Evolutionary conservation across 2,888 invertebrate species (phyloP).

Genomic region (Megalurothrips usitatus): DNA sequence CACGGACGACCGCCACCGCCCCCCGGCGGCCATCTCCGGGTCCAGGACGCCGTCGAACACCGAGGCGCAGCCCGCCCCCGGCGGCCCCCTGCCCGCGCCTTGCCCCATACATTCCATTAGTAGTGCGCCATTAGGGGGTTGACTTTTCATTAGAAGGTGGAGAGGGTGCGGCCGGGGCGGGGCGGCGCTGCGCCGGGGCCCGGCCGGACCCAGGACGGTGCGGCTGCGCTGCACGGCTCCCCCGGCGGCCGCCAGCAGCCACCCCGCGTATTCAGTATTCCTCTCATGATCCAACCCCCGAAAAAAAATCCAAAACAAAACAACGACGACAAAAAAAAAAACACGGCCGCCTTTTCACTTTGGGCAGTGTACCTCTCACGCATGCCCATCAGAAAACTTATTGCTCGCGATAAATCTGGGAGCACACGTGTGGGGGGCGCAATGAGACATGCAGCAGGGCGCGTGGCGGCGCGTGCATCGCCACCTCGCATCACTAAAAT

Average conservation of each 20-base stretch:
- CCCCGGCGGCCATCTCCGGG: no score
- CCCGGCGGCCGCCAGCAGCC: not conserved
- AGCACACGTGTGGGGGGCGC: not conserved
- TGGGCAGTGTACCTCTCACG: not conserved
- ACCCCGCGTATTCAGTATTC: not conserved
- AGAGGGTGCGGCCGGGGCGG: no score
- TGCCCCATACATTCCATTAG: not conserved
- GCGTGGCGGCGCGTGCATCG: not conserved
- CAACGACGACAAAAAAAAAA: not conserved
- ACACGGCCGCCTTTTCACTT: not conserved
- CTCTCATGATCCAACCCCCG: not conserved
- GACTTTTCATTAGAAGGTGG: no score
- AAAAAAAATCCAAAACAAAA: not conserved
- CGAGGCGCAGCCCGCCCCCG: no score
- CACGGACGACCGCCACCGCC: no score
- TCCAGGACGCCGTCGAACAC: no score
- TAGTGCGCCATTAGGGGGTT: no score
- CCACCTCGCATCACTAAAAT: not conserved
- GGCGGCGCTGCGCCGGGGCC: not conserved
- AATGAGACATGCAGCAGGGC: not conserved
- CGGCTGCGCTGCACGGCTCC: not conserved
- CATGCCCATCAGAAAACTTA: not conserved
- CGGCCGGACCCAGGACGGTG: not conserved
- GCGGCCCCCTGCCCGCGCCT: no score
- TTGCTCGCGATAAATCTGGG: slow-evolving; percentile 1